phyloP scores from a whole-genome alignment of 2,888 invertebrate genomes.

The Netelia virgata region DNA sequence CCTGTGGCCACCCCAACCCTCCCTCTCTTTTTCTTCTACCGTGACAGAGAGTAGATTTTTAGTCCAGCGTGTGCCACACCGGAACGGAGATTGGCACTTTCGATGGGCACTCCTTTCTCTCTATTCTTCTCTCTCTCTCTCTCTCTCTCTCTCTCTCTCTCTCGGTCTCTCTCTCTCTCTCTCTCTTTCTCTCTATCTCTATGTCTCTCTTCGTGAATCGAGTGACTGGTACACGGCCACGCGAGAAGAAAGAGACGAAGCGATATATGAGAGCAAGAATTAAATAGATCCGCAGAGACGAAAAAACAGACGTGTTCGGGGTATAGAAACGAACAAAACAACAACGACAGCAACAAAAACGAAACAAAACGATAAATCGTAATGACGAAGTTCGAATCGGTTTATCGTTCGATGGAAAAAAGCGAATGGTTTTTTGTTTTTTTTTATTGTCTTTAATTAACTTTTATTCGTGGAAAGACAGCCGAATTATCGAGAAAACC shows the following conservation, averaged over 20 bases:
- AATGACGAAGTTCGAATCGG: neutral
- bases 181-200: constrained; percentile 38
- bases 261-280: constrained; percentile 21
- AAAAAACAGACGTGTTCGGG: constrained; percentile 19
- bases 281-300: constrained; percentile 2
- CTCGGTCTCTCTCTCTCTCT: no score
- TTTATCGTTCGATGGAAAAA: neutral
- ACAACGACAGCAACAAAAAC: neutral
- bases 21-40: neutral
- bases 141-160: no score
- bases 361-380: constrained; percentile 1
- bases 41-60: constrained; percentile 72
- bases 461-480: neutral
- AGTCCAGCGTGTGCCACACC: constrained; percentile 65
- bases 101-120: constrained; percentile 71
- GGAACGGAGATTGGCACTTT: constrained; percentile 79
- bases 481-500: constrained; percentile 1
- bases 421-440: neutral
- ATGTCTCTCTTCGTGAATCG: neutral
- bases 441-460: no score
- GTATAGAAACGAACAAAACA: constrained; percentile 13
- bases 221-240: constrained; percentile 6
- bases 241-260: neutral
- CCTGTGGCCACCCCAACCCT: constrained; percentile 3
- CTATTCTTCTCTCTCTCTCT: constrained; percentile 29